Percentiles rank a stretch among this genome's conserved stretches.
phyloP scores from a whole-genome alignment of 2,888 invertebrate genomes.

The Ormyrus thymus region DNA sequence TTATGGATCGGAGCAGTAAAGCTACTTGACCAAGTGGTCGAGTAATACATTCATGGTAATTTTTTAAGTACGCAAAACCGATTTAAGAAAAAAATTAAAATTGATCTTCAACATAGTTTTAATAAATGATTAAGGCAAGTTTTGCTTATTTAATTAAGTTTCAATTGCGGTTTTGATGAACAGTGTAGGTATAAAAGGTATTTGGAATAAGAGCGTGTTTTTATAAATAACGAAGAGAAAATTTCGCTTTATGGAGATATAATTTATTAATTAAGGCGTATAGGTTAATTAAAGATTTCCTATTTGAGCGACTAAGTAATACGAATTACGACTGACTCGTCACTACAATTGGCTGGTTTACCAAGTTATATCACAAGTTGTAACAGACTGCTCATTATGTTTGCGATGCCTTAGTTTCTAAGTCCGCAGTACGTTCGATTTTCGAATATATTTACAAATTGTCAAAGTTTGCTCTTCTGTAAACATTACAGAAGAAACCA shows the following conservation, averaged over 20 bases:
- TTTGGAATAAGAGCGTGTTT: too few relatives aligned
- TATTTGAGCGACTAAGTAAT: conserved; percentile 44
- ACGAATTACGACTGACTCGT: conserved; percentile 57
- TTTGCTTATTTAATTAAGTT: too few relatives aligned
- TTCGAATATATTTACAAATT: conserved; percentile 44
- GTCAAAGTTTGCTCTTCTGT: not conserved
- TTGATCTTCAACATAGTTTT: too few relatives aligned
- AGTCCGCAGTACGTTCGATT: conserved; percentile 1
- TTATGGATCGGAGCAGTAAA: too few relatives aligned
- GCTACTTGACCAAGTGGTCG: too few relatives aligned
- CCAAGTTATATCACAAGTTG: conserved; percentile 58
- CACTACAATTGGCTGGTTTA: conserved; percentile 54
- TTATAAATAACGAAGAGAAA: conserved; percentile 16
- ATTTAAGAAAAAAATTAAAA: too few relatives aligned
- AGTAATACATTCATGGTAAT: too few relatives aligned
- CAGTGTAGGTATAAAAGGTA: too few relatives aligned
- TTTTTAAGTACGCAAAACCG: too few relatives aligned
- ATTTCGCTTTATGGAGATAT: conserved; percentile 42
- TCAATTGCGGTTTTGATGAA: too few relatives aligned
- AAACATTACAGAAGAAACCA: conserved; percentile 7
- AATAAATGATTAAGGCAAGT: too few relatives aligned
- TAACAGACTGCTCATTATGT: conserved; percentile 48
- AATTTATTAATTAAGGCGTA: conserved; percentile 54
- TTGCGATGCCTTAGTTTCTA: conserved; percentile 18
- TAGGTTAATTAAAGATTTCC: conserved; percentile 53